Evolutionary conservation across 2,797 vertebrate genomes (phyloP), one percentile per base, ranked within the genome.

Genomic region (Cuculus canorus): DNA sequence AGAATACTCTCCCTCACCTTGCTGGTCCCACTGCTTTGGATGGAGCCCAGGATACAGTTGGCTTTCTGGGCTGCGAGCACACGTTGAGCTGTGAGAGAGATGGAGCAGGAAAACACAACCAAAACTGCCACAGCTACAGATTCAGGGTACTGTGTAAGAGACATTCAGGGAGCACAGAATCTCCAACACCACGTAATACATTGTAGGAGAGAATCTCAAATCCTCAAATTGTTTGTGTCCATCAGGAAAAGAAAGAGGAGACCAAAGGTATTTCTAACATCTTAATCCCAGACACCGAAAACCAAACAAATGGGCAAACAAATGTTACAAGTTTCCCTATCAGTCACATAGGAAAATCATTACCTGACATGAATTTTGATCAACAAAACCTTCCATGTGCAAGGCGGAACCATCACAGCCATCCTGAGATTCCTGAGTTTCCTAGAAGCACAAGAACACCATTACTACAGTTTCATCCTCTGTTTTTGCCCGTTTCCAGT

Each of bases 391-490:
- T 28, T 9, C 3, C 47, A n/a, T 18, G 25, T 6, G 1, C 2
- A 2, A 89, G 7, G 7, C 57, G 79, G 57, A n/a, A 6, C n/a
- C 28, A 53, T 30, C 35, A 71, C 9, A 79, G 41, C 24, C 30
- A 32, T 19, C 17, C 45, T 60, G 17, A 59, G 56, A 57, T 25
- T 24, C n/a, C 52, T 77, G 43, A 8, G 32, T 48, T 82, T 75
- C n/a, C 72, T 21, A 59, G 53, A 43, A 84, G n/a, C 32, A 54
- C 8, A 2, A 68, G 25, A 4, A 24, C 21, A n/a, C 2, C 0
- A 57, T 2, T 13, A 56, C 11, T 3, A 0, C 0, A 0, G 60
- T 82, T 68, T 45, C 24, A 19, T 11, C n/a, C 45, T 68, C 68
- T 60, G 21, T 5, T 90, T 54, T 35, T 56, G 25, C 33, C 12